These are phyloP conservation scores for Neosalanx taihuensis DNA, from an alignment of 2,797 vertebrate genomes.

Conservation along the genomic window DNA sequence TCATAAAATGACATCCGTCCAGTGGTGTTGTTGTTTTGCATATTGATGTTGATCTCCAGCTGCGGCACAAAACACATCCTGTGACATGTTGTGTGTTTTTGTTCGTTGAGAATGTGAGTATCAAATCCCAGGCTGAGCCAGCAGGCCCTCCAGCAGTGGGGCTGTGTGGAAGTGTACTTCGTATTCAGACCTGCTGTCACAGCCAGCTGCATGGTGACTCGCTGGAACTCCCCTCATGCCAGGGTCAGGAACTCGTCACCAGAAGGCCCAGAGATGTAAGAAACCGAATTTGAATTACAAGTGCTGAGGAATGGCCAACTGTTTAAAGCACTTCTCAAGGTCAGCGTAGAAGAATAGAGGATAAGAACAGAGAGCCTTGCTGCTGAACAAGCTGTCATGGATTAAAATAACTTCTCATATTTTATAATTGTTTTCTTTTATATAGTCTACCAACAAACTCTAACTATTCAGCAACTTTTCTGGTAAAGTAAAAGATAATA, in stretches of 20 bases:
- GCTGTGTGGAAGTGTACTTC: slow-evolving; percentile 6
- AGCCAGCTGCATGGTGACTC: slow-evolving; percentile 61
- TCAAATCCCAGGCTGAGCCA: not conserved
- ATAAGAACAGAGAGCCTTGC: slow-evolving; percentile 23
- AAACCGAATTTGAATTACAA: slow-evolving; percentile 72
- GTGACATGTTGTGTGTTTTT: not conserved
- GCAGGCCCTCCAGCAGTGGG: slow-evolving; percentile 14
- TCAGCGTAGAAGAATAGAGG: slow-evolving; percentile 40
- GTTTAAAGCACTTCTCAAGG: slow-evolving; percentile 59
- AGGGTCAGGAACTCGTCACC: slow-evolving; percentile 51
- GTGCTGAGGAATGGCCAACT: slow-evolving; percentile 65
- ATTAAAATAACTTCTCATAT: slow-evolving; percentile 32
- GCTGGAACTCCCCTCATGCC: slow-evolving; percentile 42
- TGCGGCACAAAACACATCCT: not conserved
- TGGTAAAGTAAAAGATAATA: not conserved
- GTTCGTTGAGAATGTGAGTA: not conserved
- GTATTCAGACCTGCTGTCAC: slow-evolving; percentile 32
- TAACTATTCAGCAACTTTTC: not conserved
- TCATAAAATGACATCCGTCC: not conserved
- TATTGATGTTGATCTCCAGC: not conserved
- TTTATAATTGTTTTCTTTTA: not conserved
- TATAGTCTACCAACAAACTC: not conserved
- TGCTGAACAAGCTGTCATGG: slow-evolving; percentile 35
- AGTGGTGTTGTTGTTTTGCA: not conserved
- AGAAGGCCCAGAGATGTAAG: slow-evolving; percentile 52